phyloP scores from a whole-genome alignment of 2,797 vertebrate species.

The Darevskia mixta region DNA sequence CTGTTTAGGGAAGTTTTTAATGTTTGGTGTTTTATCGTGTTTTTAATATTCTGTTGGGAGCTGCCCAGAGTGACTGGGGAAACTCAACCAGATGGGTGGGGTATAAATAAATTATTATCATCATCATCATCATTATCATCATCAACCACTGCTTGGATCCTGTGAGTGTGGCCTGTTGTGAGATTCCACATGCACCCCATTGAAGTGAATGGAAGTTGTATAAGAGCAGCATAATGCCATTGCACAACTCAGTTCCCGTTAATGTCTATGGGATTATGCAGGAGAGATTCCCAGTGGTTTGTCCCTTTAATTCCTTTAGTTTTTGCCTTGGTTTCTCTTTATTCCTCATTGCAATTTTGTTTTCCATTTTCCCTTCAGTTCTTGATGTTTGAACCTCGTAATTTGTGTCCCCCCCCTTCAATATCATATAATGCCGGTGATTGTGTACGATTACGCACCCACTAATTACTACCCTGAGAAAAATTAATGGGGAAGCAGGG shows the following conservation, averaged over 20 bases:
- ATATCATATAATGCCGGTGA: background rate
- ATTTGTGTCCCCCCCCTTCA: background rate
- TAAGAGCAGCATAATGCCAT: background rate
- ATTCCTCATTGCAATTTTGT: background rate
- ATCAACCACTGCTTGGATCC: background rate
- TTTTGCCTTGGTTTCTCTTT: background rate
- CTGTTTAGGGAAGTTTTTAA: too few species aligned
- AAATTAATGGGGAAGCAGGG: constrained; percentile 21
- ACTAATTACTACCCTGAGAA: constrained; percentile 20
- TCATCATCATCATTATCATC: too few species aligned
- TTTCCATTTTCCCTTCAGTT: background rate
- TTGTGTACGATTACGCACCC: constrained; percentile 1
- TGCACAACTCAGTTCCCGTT: background rate
- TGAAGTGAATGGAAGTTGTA: background rate
- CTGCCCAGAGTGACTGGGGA: too few species aligned
- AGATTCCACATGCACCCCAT: too few species aligned
- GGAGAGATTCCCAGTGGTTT: background rate
- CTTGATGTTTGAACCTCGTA: background rate
- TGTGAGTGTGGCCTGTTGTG: background rate
- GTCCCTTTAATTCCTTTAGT: background rate
- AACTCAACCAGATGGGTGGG: too few species aligned
- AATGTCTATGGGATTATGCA: background rate
- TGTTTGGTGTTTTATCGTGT: too few species aligned
- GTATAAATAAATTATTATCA: too few species aligned
- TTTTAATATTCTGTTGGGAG: too few species aligned